Conservation (phyloP, 2,113 vertebrate genomes). For the Pomatorhinus ruficollis region DNA sequence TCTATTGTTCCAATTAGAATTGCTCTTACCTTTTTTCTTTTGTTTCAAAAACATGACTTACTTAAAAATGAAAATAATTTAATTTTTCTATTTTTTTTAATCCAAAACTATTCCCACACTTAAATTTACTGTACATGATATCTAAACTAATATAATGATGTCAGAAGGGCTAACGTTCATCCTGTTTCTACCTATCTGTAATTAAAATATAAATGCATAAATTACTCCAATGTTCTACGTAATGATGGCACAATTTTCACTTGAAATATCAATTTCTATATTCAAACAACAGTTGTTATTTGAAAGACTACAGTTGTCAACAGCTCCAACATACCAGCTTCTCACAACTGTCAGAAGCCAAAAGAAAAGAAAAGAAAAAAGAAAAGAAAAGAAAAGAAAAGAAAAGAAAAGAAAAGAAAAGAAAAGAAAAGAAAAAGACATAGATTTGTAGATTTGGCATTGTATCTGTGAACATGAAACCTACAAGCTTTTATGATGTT, state of each 20-base stretch:
- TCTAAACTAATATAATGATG: neutral
- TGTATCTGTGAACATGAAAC: neutral
- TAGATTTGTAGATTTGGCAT: neutral
- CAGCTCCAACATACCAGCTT: neutral
- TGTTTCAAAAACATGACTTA: neutral
- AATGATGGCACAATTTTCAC: neutral
- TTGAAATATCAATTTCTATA: neutral
- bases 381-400: too few species aligned
- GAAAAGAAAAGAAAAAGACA: too few species aligned
- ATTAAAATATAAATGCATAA: neutral
- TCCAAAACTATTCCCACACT: neutral
- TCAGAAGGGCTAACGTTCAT: neutral
- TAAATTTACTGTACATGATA: neutral
- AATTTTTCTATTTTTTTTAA: neutral
- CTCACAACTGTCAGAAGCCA: neutral
- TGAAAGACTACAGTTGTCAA: neutral
- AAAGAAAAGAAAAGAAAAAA: neutral
- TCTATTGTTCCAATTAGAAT: neutral
- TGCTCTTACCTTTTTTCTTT: neutral
- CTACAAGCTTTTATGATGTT: neutral
- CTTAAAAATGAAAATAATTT: neutral
- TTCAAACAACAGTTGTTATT: neutral
- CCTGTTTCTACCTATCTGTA: neutral
- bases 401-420: too few species aligned
- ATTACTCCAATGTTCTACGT: neutral